These are phyloP conservation scores for Willisornis vidua DNA, from an alignment of 2,113 vertebrate species.

Conservation along the genomic window DNA sequence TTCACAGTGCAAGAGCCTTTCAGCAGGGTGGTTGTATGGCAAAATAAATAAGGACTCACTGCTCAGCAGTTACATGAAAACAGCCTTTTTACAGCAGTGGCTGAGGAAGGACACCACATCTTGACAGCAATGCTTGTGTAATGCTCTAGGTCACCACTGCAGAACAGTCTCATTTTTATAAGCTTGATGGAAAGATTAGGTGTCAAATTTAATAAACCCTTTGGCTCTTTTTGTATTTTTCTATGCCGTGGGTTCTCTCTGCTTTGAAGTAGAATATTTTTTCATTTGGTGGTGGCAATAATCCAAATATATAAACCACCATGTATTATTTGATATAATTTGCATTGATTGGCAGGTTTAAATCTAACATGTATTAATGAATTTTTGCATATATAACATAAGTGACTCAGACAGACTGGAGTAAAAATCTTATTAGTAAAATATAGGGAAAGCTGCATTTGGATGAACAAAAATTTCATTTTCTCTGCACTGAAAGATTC, in stretches of 20 bases:
- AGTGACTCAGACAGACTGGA: neutral
- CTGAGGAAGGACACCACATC: neutral
- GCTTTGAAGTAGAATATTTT: constrained; percentile 4
- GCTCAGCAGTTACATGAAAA: neutral
- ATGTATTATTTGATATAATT: constrained; percentile 3
- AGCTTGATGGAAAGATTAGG: constrained; percentile 55
- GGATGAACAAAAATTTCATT: neutral
- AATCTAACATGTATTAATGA: constrained; percentile 21
- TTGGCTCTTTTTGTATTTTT: constrained; percentile 42
- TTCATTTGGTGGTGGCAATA: constrained; percentile 14
- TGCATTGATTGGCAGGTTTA: constrained; percentile 44
- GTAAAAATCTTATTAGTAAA: constrained; percentile 18
- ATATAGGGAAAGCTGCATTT: neutral
- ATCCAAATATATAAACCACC: constrained; percentile 10
- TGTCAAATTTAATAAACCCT: constrained; percentile 62
- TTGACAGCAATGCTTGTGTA: neutral
- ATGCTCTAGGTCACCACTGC: neutral
- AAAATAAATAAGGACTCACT: neutral
- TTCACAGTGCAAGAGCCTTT: neutral
- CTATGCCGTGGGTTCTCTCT: neutral
- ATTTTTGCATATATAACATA: neutral
- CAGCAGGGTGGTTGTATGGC: neutral
- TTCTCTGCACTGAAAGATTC: neutral
- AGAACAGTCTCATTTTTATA: constrained; percentile 35
- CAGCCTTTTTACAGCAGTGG: neutral